phyloP scores from a whole-genome alignment of 2,797 vertebrate species.

The Syngnathus rostellatus region DNA sequence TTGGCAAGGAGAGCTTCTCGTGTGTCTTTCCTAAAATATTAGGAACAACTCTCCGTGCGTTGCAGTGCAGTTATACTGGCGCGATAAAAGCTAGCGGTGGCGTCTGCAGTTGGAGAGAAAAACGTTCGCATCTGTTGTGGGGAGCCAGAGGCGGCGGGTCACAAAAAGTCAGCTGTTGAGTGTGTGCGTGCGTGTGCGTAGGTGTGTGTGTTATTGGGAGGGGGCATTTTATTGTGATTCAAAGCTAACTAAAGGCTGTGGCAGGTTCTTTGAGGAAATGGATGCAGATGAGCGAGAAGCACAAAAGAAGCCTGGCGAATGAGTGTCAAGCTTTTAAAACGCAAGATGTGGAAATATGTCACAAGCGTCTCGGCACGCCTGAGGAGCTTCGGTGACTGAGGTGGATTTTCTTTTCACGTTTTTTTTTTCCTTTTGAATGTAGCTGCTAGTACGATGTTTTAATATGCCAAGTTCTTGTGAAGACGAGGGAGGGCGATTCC shows the following conservation, averaged over 20 bases:
- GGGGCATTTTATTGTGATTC: background rate
- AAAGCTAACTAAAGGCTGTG: background rate
- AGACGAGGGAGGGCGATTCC: background rate
- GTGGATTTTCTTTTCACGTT: background rate
- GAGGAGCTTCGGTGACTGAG: background rate
- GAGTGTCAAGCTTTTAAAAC: background rate
- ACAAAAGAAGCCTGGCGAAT: background rate
- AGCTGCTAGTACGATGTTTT: background rate
- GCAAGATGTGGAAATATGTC: background rate
- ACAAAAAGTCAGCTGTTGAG: constrained; percentile 18
- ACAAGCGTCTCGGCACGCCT: background rate
- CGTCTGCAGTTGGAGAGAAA: constrained; percentile 24
- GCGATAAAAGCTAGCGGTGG: constrained; percentile 15
- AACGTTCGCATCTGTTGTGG: constrained; percentile 28
- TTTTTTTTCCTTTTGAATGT: background rate
- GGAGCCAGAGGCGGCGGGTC: constrained; percentile 36
- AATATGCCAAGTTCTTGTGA: background rate
- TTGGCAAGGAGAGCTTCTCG: background rate
- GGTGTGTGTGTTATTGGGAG: too few species aligned
- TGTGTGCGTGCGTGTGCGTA: background rate
- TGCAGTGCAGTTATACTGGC: background rate
- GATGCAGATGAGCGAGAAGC: background rate
- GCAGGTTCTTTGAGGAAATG: background rate
- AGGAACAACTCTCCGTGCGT: background rate
- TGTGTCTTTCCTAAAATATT: background rate